Evolutionary conservation across 2,888 invertebrate species (phyloP).

Genomic region (Omphaloscelis lunosa): DNA sequence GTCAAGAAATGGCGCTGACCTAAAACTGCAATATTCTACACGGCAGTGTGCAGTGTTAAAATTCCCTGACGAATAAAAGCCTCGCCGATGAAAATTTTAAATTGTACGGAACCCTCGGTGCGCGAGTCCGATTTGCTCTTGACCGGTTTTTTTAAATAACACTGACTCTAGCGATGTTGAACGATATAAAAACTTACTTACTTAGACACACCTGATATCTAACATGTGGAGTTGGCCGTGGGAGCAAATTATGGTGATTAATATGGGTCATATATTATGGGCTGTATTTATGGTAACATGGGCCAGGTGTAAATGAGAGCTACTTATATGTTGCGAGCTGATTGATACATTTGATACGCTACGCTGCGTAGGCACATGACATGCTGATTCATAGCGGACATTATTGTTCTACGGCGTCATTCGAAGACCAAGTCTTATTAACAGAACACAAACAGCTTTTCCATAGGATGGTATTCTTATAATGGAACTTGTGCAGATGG

Average conservation of each 20-base stretch:
- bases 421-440: neutral
- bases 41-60: too few species aligned
- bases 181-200: slow-evolving; percentile 19
- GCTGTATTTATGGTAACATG: slow-evolving; percentile 9
- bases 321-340: slow-evolving; percentile 31
- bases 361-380: slow-evolving; percentile 15
- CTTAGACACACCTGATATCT: slow-evolving; percentile 24
- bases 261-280: slow-evolving; percentile 34
- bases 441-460: neutral
- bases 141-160: neutral
- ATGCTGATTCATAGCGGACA: slow-evolving; percentile 26
- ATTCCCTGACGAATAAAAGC: too few species aligned
- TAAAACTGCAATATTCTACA: too few species aligned
- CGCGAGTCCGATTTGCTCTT: too few species aligned
- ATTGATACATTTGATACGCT: slow-evolving; percentile 42
- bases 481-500: neutral
- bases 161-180: neutral
- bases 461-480: neutral
- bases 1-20: too few species aligned
- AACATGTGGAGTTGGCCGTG: slow-evolving; percentile 12
- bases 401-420: slow-evolving; percentile 6
- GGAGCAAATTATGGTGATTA: slow-evolving; percentile 36
- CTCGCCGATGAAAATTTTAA: too few species aligned
- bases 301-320: slow-evolving; percentile 33
- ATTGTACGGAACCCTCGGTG: too few species aligned